phyloP scores from a whole-genome alignment of 2,113 vertebrate species.

The Mastomys coucha region DNA sequence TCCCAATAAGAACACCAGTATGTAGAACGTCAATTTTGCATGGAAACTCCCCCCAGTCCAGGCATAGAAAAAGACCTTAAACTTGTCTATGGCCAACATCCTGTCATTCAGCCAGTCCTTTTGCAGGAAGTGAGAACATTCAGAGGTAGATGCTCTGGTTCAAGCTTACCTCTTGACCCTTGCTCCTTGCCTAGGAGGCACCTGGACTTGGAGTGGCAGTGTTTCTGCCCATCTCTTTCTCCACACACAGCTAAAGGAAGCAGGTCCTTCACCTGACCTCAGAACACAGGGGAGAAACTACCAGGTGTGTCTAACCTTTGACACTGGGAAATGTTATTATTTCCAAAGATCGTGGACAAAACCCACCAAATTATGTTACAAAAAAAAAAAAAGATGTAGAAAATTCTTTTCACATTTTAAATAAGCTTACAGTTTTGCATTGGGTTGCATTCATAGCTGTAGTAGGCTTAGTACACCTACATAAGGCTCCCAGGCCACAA shows the following conservation, averaged over 20 bases:
- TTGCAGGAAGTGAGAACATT: background rate
- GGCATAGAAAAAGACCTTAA: background rate
- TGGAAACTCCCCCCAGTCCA: background rate
- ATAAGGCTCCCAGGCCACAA: background rate
- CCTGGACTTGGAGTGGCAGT: background rate
- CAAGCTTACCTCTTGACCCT: background rate
- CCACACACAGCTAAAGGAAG: background rate
- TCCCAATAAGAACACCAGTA: no score
- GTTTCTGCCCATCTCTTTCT: background rate
- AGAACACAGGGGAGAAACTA: background rate
- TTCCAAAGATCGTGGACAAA: background rate
- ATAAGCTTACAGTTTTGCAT: background rate
- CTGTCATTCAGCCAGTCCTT: background rate
- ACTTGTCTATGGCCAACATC: no score
- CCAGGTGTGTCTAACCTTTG: background rate
- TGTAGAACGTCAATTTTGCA: background rate
- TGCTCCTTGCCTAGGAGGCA: background rate
- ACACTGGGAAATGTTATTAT: background rate
- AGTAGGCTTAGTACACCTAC: background rate
- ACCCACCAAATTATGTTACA: background rate
- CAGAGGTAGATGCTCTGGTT: background rate
- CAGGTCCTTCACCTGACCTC: background rate
- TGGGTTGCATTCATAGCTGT: no score
- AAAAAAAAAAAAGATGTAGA: background rate
- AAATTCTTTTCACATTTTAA: background rate